Evolutionary conservation across 2,797 vertebrate species (phyloP).

Genomic region (Acrossocheilus fasciatus): DNA sequence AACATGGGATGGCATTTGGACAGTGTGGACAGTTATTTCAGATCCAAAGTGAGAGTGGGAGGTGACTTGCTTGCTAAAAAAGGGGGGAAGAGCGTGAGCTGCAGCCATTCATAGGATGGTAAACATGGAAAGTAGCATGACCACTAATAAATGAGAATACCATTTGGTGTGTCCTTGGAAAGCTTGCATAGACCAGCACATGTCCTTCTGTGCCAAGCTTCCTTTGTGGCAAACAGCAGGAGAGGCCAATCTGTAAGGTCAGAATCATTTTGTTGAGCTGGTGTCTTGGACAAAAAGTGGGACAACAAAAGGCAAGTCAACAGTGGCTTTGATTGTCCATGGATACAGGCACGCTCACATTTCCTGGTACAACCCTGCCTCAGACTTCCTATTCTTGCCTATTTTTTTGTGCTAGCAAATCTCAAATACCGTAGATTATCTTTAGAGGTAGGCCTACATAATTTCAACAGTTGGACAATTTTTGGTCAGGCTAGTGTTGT

Average conservation of each 20-base stretch:
- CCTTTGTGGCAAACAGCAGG: slow-evolving; percentile 21
- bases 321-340: slow-evolving; percentile 31
- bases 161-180: slow-evolving; percentile 52
- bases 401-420: not conserved
- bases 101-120: slow-evolving; percentile 21
- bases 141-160: slow-evolving; percentile 20
- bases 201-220: not conserved
- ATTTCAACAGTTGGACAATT: not conserved
- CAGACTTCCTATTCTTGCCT: slow-evolving; percentile 21
- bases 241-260: slow-evolving; percentile 23
- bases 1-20: slow-evolving; percentile 58
- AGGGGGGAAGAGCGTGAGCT: not conserved
- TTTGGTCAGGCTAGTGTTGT: not conserved
- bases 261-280: slow-evolving; percentile 5
- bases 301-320: slow-evolving; percentile 12
- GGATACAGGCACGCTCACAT: slow-evolving; percentile 19
- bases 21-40: slow-evolving; percentile 21
- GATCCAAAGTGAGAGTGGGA: not conserved
- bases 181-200: slow-evolving; percentile 13
- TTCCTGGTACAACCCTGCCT: slow-evolving; percentile 49
- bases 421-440: not conserved
- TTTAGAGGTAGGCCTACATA: not conserved
- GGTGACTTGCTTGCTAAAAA: not conserved
- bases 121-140: slow-evolving; percentile 27
- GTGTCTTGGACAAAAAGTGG: slow-evolving; percentile 27